These are phyloP conservation scores for Malacoctenus gilli DNA, from an alignment of 2,797 vertebrate species.

Conservation along the genomic window DNA sequence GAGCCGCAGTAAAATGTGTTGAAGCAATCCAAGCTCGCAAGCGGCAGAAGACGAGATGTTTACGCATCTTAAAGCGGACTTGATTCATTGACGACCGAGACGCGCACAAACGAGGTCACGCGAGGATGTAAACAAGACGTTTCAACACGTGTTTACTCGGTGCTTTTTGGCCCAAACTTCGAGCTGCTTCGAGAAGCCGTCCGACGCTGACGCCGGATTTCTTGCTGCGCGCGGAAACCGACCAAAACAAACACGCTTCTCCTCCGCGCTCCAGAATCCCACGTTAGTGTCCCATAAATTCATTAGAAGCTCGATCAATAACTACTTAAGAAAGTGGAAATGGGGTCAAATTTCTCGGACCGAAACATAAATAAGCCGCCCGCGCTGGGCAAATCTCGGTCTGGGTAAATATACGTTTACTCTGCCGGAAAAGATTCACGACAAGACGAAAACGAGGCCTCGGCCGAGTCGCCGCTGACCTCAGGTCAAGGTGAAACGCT, in stretches of 20 bases:
- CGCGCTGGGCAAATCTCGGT: neutral
- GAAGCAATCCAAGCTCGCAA: neutral
- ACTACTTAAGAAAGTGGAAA: constrained; percentile 13
- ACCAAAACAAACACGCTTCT: constrained; percentile 3
- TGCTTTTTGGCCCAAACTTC: neutral
- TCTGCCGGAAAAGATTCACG: no score
- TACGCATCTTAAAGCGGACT: neutral
- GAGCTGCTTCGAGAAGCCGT: neutral
- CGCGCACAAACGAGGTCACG: no score
- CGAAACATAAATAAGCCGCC: neutral
- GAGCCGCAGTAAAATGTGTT: neutral
- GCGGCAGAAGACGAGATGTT: neutral
- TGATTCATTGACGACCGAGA: neutral
- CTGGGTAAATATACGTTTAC: neutral
- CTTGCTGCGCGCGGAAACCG: neutral
- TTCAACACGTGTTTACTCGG: no score
- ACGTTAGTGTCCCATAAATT: constrained; percentile 14
- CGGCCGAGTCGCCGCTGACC: no score
- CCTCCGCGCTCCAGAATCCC: neutral
- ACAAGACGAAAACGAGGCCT: no score
- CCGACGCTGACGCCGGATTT: neutral
- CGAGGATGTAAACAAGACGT: no score
- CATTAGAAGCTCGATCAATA: constrained; percentile 23
- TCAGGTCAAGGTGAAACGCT: no score
- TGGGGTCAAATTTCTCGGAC: constrained; percentile 22